phyloP scores from a whole-genome alignment of 23 tunicate genomes.

The Halocynthia roretzi region DNA sequence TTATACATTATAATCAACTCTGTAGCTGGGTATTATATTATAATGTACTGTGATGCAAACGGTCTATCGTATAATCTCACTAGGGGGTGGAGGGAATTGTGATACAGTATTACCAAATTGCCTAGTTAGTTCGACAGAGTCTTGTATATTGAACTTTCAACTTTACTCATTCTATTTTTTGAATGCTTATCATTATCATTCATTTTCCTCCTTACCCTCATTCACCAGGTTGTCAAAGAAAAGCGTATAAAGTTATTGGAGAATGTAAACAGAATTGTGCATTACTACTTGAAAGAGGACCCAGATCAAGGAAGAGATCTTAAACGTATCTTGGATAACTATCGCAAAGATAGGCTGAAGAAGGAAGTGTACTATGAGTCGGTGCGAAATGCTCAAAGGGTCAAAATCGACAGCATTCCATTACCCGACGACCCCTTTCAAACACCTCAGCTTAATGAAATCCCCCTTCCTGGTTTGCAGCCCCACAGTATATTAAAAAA shows the following conservation, averaged over 20 bases:
- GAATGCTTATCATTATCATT: neutral
- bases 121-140: neutral
- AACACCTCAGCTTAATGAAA: conserved; percentile 65
- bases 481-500: conserved; percentile 82
- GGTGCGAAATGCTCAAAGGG: conserved; percentile 78
- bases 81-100: neutral
- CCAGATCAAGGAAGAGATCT: conserved; percentile 54
- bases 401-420: conserved; percentile 76
- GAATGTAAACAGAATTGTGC: conserved; percentile 57
- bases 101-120: neutral
- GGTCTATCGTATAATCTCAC: too few relatives aligned
- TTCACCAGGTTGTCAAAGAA: conserved; percentile 71
- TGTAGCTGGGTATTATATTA: too few relatives aligned
- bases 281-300: conserved; percentile 81
- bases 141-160: neutral
- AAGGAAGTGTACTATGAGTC: conserved; percentile 90
- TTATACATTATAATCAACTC: too few relatives aligned
- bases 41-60: too few relatives aligned
- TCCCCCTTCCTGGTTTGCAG: conserved; percentile 85
- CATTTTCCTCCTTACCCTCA: neutral
- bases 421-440: conserved; percentile 87
- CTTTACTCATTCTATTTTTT: neutral
- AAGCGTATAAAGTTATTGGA: conserved; percentile 78
- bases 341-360: conserved; percentile 45
- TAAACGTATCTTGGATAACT: conserved; percentile 46